Percentiles rank a stretch among this genome's conserved stretches.
These are phyloP conservation scores for Masnerella sp. DNA, from an alignment of 2,888 invertebrate genomes.

Conservation along the genomic window DNA sequence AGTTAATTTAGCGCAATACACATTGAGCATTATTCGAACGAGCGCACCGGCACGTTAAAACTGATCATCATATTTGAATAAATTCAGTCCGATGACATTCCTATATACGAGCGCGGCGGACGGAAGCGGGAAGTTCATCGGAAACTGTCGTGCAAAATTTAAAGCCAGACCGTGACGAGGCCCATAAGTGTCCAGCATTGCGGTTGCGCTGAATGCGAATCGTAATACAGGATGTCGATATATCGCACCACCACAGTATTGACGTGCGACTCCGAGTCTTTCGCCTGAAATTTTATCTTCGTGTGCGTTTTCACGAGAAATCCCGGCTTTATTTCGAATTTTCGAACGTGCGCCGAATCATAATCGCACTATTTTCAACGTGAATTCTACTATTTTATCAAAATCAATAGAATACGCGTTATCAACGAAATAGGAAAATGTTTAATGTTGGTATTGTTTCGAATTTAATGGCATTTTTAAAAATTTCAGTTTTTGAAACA, in stretches of 20 bases:
- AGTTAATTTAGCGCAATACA: too few species aligned
- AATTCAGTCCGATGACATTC: constrained; percentile 20
- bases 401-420: too few species aligned
- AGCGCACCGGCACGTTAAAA: too few species aligned
- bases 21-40: too few species aligned
- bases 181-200: constrained; percentile 51
- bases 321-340: too few species aligned
- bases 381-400: too few species aligned
- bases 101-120: constrained; percentile 11
- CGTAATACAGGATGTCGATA: constrained; percentile 48
- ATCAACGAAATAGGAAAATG: too few species aligned
- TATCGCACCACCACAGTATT: constrained; percentile 25
- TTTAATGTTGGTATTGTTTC: too few species aligned
- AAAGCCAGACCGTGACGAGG: constrained; percentile 42
- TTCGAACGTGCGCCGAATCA: background rate
- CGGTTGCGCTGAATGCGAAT: constrained; percentile 48
- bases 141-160: constrained; percentile 53
- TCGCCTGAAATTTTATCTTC: constrained; percentile 28
- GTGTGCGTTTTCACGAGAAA: background rate
- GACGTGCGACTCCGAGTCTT: constrained; percentile 10
- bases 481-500: too few species aligned
- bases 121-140: constrained; percentile 61
- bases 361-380: background rate
- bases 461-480: too few species aligned
- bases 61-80: constrained; percentile 15